A percentile compares a stretch with the other conserved stretches of the same genome.
Evolutionary conservation across 2,797 vertebrate genomes (phyloP).

Genomic region (Mallotus villosus): DNA sequence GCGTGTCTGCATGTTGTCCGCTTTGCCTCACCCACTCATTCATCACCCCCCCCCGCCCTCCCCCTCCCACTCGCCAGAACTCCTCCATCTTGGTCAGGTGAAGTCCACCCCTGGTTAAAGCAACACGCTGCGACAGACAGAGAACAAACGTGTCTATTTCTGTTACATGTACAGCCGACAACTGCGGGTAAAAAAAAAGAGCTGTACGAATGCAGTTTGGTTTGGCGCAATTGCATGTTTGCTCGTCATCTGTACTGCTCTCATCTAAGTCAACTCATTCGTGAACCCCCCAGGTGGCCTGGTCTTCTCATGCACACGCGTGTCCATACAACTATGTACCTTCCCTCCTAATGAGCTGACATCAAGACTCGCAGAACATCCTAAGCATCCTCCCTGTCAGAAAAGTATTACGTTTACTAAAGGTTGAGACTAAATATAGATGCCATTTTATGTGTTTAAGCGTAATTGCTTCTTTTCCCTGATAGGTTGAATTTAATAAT

Average conservation of each 20-base stretch:
- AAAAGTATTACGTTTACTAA: slow-evolving; percentile 4
- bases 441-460: not conserved
- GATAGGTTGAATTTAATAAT: not conserved
- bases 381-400: not conserved
- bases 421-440: slow-evolving; percentile 2
- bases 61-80: not conserved
- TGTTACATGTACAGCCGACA: too few species aligned
- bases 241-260: too few species aligned
- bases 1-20: not conserved
- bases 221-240: not conserved
- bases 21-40: not conserved
- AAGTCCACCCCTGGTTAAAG: too few species aligned
- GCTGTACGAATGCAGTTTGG: not conserved
- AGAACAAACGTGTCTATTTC: too few species aligned
- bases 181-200: too few species aligned
- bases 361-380: not conserved
- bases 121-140: too few species aligned
- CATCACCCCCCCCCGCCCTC: not conserved
- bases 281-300: not conserved
- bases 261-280: not conserved
- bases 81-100: too few species aligned
- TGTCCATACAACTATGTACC: not conserved
- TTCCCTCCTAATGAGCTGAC: slow-evolving; percentile 6
- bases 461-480: not conserved
- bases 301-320: not conserved